phyloP scores from a whole-genome alignment of 2,888 invertebrate species.

The Stegana nigrithorax region DNA sequence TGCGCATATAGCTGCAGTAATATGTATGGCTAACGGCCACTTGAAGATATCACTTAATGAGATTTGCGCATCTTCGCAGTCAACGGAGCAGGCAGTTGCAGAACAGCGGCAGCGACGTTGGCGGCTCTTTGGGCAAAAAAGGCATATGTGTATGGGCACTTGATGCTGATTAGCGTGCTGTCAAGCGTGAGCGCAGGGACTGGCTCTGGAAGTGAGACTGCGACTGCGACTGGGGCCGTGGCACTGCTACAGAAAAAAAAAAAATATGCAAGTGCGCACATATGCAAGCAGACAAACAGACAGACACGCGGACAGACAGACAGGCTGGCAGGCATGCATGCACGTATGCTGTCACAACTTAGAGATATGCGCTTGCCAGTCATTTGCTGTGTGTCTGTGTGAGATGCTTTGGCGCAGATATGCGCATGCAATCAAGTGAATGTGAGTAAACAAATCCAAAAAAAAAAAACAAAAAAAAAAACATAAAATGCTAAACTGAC shows the following conservation, averaged over 20 bases:
- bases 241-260: background rate
- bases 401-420: background rate
- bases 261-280: background rate
- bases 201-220: constrained; percentile 7
- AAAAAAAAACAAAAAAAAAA: background rate
- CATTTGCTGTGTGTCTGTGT: background rate
- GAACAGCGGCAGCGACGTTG: constrained; percentile 27
- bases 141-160: constrained; percentile 30
- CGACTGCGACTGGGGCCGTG: background rate
- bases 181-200: constrained; percentile 58
- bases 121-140: constrained; percentile 12
- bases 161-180: constrained; percentile 66
- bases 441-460: no score
- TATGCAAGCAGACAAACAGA: background rate
- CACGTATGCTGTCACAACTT: background rate
- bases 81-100: constrained; percentile 30
- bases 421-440: no score
- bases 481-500: no score
- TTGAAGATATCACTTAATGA: constrained; percentile 66
- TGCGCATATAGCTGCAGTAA: constrained; percentile 2
- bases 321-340: background rate
- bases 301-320: background rate
- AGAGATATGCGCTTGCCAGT: background rate
- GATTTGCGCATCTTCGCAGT: constrained; percentile 61
- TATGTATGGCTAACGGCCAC: constrained; percentile 53